Conservation (phyloP, 1,140 invertebrate species). For the Dendroctonus ponderosae region DNA sequence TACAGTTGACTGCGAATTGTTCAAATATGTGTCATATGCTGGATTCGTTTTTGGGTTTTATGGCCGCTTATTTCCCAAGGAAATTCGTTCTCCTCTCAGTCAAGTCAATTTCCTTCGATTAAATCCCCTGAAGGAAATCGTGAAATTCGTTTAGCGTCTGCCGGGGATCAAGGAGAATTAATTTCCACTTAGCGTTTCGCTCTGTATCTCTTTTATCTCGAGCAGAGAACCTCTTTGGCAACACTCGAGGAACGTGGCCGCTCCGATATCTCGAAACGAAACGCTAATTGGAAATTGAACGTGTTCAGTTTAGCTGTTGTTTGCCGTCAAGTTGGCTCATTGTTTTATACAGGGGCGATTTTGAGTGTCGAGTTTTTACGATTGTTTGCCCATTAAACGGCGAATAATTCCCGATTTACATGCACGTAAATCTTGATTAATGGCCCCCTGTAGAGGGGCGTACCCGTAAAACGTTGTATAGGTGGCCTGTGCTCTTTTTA, state of each 20-base stretch:
- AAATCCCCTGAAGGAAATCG: constrained; percentile 8
- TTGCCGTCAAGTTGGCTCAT: too few relatives aligned
- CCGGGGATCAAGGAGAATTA: constrained; percentile 11
- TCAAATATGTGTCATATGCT: too few relatives aligned
- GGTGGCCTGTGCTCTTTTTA: too few relatives aligned
- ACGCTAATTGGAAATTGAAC: too few relatives aligned
- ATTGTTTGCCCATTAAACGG: background rate
- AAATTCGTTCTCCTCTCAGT: constrained; percentile 6
- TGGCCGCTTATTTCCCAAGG: background rate
- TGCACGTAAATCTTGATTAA: too few relatives aligned
- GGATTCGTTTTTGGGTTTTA: too few relatives aligned
- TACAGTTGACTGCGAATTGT: too few relatives aligned
- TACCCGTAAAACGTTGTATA: too few relatives aligned
- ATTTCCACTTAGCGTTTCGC: constrained; percentile 10
- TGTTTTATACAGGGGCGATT: too few relatives aligned
- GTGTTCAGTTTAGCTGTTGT: too few relatives aligned
- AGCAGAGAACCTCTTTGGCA: background rate
- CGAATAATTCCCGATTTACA: background rate
- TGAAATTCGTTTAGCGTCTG: constrained; percentile 15
- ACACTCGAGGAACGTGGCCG: background rate
- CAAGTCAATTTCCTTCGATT: constrained; percentile 18
- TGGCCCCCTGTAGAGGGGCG: too few relatives aligned
- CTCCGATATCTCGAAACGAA: background rate
- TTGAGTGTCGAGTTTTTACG: background rate
- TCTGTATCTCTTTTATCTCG: constrained; percentile 6